Base-by-base conservation (phyloP, 2,113 vertebrate species). In the Oxygymnocypris stewartii region DNA sequence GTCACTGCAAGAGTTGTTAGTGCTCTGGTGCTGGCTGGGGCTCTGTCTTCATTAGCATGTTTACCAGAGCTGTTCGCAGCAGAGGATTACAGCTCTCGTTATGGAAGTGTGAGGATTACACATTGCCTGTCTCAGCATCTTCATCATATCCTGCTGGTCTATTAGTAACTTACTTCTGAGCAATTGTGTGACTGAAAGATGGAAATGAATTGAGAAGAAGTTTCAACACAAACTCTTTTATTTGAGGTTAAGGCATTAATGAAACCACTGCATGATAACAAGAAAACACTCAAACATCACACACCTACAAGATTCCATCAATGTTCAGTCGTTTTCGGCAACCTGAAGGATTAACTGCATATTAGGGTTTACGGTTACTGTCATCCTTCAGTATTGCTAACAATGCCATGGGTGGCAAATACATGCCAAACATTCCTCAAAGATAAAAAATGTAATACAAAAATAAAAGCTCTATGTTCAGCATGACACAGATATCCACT, bases 231-330 rank as follows among this genome's bases (percentile, higher is more conserved):
- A 78, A 88, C 89, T 90, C 82, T 89, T 94, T 95, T 95, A 94
- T 93, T 95, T 91, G 74, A 88, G 92, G 91, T 94, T 95, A 95
- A 95, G 95, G 94, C 94, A 93, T 94, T 94, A 92, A 94, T 94
- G 93, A 95, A 92, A 93, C 88, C 84, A 93, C 94, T 95, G 93
- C 93, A 94, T 94, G 92, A 93, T 92, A 89, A 93, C 91, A 93
- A 89, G 91, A 86, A 85, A 90, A 91, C 89, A 93, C 89, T 89
- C 86, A 87, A 87, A 89, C 90, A 91, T 86, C 88, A 77, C 89
- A 89, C 84, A 87, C 61, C 40, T 82, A 88, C 74, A 90, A 77
- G 84, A 87, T 83, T 87, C 59, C 78, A 89, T 81, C 88, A 82
- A 90, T 79, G 85, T 82, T 90, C 79, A 75, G 85, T 85, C 61